phyloP scores from a whole-genome alignment of 1,140 invertebrate species.

The Telenomus remus region DNA sequence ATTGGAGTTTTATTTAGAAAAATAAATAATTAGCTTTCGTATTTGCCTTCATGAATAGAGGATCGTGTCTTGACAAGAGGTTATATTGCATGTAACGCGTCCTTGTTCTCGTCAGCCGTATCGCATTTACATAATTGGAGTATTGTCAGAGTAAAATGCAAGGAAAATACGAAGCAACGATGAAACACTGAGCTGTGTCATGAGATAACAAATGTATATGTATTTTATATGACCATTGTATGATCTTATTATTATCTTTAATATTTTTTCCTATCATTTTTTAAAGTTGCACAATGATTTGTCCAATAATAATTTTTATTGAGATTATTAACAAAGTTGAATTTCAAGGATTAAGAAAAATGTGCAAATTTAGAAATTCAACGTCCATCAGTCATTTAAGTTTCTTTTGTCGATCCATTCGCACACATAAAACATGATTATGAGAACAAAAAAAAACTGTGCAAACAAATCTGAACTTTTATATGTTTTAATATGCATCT shows the following conservation, averaged over 20 bases:
- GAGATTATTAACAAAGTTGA: no score
- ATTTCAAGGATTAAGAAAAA: no score
- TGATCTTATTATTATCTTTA: slow-evolving; percentile 4
- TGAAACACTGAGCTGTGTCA: slow-evolving; percentile 18
- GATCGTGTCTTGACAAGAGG: slow-evolving; percentile 46
- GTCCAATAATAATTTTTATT: no score
- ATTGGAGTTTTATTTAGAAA: no score
- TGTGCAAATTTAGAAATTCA: no score
- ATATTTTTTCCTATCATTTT: no score
- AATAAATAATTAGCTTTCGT: background rate
- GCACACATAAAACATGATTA: no score
- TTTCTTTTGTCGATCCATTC: no score
- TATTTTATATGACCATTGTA: slow-evolving; percentile 16
- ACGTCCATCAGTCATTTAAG: no score
- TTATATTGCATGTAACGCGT: slow-evolving; percentile 44
- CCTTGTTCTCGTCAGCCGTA: slow-evolving; percentile 55
- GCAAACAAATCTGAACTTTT: slow-evolving; percentile 25
- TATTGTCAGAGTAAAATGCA: slow-evolving; percentile 52
- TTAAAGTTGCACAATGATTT: no score
- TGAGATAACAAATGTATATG: slow-evolving; percentile 27
- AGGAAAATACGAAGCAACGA: slow-evolving; percentile 46
- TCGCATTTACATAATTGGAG: slow-evolving; percentile 59
- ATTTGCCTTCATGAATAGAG: slow-evolving; percentile 19
- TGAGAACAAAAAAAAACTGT: slow-evolving; percentile 10
- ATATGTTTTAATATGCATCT: slow-evolving; percentile 42